Percentiles rank a stretch among this genome's conserved stretches.
phyloP scores from a whole-genome alignment of 2,797 vertebrate genomes.

The Austrolebias charrua region DNA sequence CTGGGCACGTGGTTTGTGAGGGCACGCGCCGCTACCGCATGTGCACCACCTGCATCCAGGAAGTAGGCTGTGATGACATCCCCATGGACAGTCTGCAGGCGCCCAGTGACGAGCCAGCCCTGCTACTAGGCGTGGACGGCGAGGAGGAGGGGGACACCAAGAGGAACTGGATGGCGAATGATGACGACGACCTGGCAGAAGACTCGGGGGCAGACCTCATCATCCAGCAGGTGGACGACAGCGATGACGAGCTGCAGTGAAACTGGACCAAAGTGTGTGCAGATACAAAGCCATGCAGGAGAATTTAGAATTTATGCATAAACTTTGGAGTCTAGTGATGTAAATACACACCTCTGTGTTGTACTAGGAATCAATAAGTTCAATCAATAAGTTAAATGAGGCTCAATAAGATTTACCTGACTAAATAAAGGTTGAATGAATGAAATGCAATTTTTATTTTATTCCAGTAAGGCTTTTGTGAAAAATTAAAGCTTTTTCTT shows the following conservation, averaged over 20 bases:
- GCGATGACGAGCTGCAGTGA: constrained; percentile 88
- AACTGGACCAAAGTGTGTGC: constrained; percentile 55
- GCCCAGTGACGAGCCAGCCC: constrained; percentile 74
- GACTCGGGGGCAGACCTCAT: constrained; percentile 92
- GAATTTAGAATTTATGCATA: constrained; percentile 58
- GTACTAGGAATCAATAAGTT: neutral
- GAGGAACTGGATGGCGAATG: constrained; percentile 85
- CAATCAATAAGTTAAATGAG: too few species aligned
- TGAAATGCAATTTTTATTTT: constrained; percentile 34
- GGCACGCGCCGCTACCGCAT: constrained; percentile 92
- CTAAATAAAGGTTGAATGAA: too few species aligned
- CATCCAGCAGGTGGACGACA: constrained; percentile 95
- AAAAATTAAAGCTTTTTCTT: constrained; percentile 52
- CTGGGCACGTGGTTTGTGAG: constrained; percentile 92
- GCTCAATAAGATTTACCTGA: too few species aligned
- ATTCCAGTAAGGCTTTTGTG: constrained; percentile 31
- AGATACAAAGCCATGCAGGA: constrained; percentile 58
- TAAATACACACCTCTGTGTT: constrained; percentile 48
- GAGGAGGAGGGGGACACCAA: constrained; percentile 86
- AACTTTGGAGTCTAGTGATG: constrained; percentile 40
- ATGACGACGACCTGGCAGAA: constrained; percentile 87
- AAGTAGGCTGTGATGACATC: constrained; percentile 88
- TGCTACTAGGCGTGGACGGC: constrained; percentile 85
- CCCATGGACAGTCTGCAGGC: constrained; percentile 79
- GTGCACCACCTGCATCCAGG: constrained; percentile 89